Evolutionary conservation across 2,797 vertebrate species (phyloP), one percentile per base, ranked within the genome.

Genomic region (Amblyraja radiata): DNA sequence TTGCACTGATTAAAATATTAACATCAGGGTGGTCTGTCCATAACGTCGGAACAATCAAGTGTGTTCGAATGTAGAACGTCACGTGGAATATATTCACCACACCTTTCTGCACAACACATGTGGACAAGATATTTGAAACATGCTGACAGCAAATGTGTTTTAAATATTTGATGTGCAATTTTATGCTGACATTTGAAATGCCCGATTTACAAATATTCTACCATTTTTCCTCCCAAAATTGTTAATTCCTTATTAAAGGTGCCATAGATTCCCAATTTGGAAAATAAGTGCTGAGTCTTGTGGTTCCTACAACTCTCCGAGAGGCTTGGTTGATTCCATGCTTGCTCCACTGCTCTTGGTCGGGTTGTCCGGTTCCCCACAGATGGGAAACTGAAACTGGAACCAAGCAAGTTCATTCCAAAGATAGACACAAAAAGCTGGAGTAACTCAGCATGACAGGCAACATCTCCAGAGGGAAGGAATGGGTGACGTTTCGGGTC

Each of bases 21-120:
- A 74, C 74, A 21, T 32, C 36, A 73, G 28, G 11, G 28, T 74
- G 68, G 36, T 74, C 90, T 91, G 88, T 28, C 74, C 71, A 91
- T 4, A 54, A 16, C 21, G 25, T 90, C 68, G 10, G 36, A 90
- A 73, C 65, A 90, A 46, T 10, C 71, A 73, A 73, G 46, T 54
- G 46, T 54, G 46, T 36, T 73, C 46, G 88, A 46, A 32, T 46
- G 32, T 32, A 36, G 86, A 90, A 71, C 28, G 63, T 71, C 63
- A 68, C 65, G 28, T 63, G n/a, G 83, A 86, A 58, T 86, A 63
- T 63, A 86, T 90, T 90, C 86, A 71, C 86, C 36, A 23, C 5
- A 39, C 63, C 63, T n/a, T 63, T 86, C 2, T 25, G 71, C 16
- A 90, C 8, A 71, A 32, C 58, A 88, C 9, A 36, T 65, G 23